Evolutionary conservation across 2,797 vertebrate genomes (phyloP).

Genomic region (Rhinoraja longicauda): DNA sequence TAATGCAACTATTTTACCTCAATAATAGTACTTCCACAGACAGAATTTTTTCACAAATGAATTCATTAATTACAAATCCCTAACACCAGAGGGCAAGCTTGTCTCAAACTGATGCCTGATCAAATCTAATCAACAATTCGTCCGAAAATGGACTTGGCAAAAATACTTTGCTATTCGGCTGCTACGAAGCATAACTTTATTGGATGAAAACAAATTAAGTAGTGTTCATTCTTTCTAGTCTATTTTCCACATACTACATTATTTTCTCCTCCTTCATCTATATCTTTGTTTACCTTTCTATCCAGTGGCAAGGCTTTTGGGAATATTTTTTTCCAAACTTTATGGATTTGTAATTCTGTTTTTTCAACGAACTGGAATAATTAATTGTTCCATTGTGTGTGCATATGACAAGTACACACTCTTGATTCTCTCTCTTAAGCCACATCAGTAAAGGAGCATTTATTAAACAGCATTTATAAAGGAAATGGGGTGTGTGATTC

Average conservation of each 20-base stretch:
- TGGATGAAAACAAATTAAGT: not conserved
- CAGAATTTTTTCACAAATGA: not conserved
- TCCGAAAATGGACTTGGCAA: not conserved
- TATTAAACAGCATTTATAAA: not conserved
- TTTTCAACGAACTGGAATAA: not conserved
- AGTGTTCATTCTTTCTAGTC: not conserved
- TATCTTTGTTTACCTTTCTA: not conserved
- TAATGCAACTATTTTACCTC: not conserved
- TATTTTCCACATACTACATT: not conserved
- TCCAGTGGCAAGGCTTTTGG: not conserved
- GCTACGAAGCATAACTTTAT: not conserved
- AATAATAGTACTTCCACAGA: not conserved
- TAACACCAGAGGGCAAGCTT: slow-evolving; percentile 38
- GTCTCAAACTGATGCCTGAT: not conserved
- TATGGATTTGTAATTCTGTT: not conserved
- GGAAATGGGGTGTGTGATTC: not conserved
- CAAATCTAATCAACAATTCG: slow-evolving; percentile 8
- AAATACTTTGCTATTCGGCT: not conserved
- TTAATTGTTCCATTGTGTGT: too few relatives aligned
- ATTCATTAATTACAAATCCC: slow-evolving; percentile 16
- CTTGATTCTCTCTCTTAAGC: too few relatives aligned
- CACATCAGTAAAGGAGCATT: not conserved
- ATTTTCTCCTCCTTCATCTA: slow-evolving; percentile 14
- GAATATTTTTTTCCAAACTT: not conserved
- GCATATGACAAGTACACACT: too few relatives aligned